Evolutionary conservation across 2,797 vertebrate genomes (phyloP).

Genomic region (Huso huso): DNA sequence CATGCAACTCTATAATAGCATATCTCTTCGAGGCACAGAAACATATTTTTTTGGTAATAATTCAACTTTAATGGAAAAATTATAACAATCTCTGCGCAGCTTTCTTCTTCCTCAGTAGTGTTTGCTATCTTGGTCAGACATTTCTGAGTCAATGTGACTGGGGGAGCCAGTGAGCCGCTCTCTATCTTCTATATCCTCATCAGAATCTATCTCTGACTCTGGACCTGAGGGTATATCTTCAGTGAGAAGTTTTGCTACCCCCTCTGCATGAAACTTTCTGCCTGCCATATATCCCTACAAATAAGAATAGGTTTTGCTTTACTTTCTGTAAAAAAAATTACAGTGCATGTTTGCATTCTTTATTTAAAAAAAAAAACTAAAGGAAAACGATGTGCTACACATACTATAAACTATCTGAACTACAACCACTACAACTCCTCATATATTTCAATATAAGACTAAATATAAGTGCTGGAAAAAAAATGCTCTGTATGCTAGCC

Average conservation of each 20-base stretch:
- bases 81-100: not conserved
- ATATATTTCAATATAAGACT: conserved; percentile 1
- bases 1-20: no score
- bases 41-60: not conserved
- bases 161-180: no score
- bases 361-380: not conserved
- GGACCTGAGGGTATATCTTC: no score
- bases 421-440: not conserved
- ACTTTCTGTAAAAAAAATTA: not conserved
- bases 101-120: no score
- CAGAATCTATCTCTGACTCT: no score
- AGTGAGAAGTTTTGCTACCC: no score
- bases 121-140: no score
- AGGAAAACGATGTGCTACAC: not conserved
- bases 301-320: not conserved
- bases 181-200: no score
- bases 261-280: no score
- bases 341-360: no score
- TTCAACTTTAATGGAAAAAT: not conserved
- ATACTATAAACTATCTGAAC: not conserved
- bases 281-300: not conserved
- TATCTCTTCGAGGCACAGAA: not conserved
- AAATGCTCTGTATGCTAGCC: not conserved
- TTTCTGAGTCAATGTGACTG: no score
- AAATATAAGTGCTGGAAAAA: not conserved